A percentile compares a stretch with the other conserved stretches of the same genome.
phyloP scores from a whole-genome alignment of 2,888 invertebrate species.

The Eristalis tenax region DNA sequence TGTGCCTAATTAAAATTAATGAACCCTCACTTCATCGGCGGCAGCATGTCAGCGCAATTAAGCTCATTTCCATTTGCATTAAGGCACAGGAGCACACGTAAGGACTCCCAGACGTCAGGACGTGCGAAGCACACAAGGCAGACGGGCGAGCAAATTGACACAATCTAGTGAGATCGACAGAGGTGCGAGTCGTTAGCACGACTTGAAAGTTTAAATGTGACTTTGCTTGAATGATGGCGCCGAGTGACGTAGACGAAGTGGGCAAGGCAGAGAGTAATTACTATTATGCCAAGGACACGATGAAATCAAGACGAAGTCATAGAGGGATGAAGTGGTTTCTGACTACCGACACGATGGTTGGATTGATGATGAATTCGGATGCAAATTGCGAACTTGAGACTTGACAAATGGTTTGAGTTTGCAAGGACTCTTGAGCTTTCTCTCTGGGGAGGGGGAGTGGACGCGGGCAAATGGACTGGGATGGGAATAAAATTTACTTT shows the following conservation, averaged over 20 bases:
- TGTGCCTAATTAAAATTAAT: constrained; percentile 52
- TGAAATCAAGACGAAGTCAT: not conserved
- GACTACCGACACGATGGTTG: not conserved
- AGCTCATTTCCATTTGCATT: constrained; percentile 26
- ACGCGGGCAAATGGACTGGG: no score
- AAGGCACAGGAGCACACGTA: not conserved
- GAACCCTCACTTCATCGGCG: constrained; percentile 16
- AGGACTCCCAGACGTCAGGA: constrained; percentile 22
- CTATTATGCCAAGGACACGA: not conserved
- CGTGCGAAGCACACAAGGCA: constrained; percentile 5
- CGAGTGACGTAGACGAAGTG: not conserved
- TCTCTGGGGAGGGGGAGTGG: not conserved
- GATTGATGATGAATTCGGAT: not conserved
- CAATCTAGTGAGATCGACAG: not conserved
- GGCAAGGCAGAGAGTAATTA: not conserved
- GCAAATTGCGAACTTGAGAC: not conserved
- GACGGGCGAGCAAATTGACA: not conserved
- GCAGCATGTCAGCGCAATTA: constrained; percentile 35
- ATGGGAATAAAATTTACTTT: not conserved
- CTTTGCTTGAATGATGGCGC: constrained; percentile 24
- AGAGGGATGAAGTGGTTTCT: not conserved
- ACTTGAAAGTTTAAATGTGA: constrained; percentile 21
- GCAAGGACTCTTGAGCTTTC: not conserved
- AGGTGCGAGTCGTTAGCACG: constrained; percentile 17
- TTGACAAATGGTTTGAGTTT: not conserved